These are phyloP conservation scores for Leptinotarsa texana DNA, from an alignment of 1,140 invertebrate species.

Conservation along the genomic window DNA sequence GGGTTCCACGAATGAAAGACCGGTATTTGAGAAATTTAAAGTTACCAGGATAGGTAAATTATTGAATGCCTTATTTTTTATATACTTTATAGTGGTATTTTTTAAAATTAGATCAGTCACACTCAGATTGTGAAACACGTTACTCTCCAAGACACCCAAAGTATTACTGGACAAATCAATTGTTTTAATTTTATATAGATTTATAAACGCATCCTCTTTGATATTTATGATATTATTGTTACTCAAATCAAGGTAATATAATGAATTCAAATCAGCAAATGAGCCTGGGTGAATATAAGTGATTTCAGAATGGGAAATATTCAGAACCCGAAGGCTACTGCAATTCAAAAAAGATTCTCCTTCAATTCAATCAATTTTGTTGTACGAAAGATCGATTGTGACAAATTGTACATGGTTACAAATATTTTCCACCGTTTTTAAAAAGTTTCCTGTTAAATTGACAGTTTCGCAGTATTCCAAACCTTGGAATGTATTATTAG, in stretches of 20 bases:
- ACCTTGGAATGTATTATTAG: background rate
- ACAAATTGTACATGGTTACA: background rate
- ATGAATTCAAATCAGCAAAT: background rate
- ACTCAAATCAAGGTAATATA: background rate
- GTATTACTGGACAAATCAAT: slow-evolving; percentile 7
- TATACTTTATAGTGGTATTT: background rate
- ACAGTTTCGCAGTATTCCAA: background rate
- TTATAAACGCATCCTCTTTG: background rate
- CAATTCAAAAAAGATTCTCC: background rate
- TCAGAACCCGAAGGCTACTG: background rate
- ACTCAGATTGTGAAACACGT: background rate
- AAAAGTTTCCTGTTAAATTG: background rate
- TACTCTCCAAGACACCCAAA: background rate
- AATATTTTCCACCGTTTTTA: background rate
- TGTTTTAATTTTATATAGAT: background rate
- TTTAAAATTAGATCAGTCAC: background rate
- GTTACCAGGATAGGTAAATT: background rate
- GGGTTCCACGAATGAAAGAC: background rate
- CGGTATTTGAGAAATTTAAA: background rate
- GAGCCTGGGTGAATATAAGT: background rate
- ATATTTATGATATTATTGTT: slow-evolving; percentile 8
- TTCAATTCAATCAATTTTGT: background rate
- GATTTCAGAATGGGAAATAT: background rate
- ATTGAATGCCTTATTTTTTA: background rate
- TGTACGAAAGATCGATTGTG: background rate